Conservation (phyloP, 2,113 vertebrate species). For the Cnemophilus loriae region DNA sequence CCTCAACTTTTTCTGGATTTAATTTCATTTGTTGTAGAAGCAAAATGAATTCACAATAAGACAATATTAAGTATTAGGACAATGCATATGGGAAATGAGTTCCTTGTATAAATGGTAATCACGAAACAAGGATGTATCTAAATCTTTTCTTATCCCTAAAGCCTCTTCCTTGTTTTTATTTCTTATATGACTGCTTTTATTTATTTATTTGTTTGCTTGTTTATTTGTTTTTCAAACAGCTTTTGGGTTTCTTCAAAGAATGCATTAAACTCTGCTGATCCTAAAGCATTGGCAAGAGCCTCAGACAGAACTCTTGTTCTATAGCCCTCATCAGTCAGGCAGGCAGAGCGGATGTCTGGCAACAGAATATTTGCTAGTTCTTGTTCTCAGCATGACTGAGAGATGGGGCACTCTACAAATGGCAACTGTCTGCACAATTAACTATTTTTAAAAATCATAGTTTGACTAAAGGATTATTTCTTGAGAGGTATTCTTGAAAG, state of each 20-base stretch:
- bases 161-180: constrained; percentile 58
- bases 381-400: not conserved
- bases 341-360: not conserved
- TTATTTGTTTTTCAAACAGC: not conserved
- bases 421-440: not conserved
- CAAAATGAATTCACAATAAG: constrained; percentile 23
- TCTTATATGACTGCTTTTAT: constrained; percentile 44
- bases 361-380: not conserved
- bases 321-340: not conserved
- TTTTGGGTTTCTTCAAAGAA: constrained; percentile 34
- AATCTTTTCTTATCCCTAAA: constrained; percentile 74
- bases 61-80: constrained; percentile 10
- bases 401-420: not conserved
- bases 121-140: constrained; percentile 32
- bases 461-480: not conserved
- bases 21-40: constrained; percentile 44
- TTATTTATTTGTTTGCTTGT: not conserved
- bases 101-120: constrained; percentile 54
- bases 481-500: not conserved
- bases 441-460: not conserved
- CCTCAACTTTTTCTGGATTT: constrained; percentile 26
- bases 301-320: not conserved
- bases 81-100: constrained; percentile 32
- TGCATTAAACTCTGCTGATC: constrained; percentile 27
- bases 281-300: not conserved